Conservation (phyloP, 2,888 invertebrate genomes). For the Caenorhabditis becei region DNA sequence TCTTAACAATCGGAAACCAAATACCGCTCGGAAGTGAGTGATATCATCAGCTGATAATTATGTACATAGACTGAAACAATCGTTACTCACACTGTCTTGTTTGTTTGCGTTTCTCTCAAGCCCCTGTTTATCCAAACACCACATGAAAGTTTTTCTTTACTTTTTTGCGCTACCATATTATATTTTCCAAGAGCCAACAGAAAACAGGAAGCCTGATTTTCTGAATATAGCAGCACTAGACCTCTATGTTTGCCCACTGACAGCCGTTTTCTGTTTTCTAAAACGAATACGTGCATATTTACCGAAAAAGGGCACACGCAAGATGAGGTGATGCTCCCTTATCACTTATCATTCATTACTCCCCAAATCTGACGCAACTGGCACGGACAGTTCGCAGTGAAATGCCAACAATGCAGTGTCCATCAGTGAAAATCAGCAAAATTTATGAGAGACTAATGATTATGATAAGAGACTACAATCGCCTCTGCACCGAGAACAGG, state of each 20-base stretch:
- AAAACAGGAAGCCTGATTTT: constrained; percentile 43
- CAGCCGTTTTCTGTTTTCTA: constrained; percentile 14
- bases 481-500: constrained; percentile 37
- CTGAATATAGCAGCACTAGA: constrained; percentile 28
- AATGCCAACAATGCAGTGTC: constrained; percentile 13
- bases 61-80: constrained; percentile 41
- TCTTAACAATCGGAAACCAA: constrained; percentile 15
- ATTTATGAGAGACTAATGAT: constrained; percentile 19
- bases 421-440: constrained; percentile 18
- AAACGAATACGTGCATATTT: constrained; percentile 36
- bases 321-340: constrained; percentile 32
- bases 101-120: constrained; percentile 27
- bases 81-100: constrained; percentile 29
- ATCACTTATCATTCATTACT: constrained; percentile 47
- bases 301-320: constrained; percentile 29
- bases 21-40: constrained; percentile 24
- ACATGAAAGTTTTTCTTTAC: constrained; percentile 27
- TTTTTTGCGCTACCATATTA: constrained; percentile 23
- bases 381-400: constrained; percentile 11
- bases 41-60: constrained; percentile 51
- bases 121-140: constrained; percentile 23
- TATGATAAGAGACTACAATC: constrained; percentile 49
- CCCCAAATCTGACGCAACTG: constrained; percentile 48
- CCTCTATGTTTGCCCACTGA: constrained; percentile 25
- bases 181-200: constrained; percentile 36